Conservation (phyloP, 2,797 vertebrate genomes). For the Enteromius treurensis region DNA sequence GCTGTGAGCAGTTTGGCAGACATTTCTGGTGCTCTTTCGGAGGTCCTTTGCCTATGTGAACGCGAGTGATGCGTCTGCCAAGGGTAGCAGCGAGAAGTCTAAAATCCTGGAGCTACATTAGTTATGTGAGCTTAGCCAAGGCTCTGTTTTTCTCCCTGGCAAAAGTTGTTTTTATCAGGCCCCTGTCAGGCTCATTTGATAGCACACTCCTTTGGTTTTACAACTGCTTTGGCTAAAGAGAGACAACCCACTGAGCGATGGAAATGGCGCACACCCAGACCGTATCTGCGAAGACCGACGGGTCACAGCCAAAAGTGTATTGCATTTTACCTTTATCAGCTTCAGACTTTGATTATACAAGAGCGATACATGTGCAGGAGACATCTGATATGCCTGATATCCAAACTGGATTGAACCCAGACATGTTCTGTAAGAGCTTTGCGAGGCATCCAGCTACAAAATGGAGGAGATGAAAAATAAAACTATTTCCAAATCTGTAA, state of each 20-base stretch:
- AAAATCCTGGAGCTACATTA: constrained; percentile 48
- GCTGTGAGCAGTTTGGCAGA: constrained; percentile 50
- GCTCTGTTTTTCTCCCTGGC: constrained; percentile 50
- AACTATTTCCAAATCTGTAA: constrained; percentile 41
- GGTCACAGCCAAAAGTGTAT: constrained; percentile 42
- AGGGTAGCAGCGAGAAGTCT: constrained; percentile 47
- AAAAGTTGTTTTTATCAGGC: constrained; percentile 51
- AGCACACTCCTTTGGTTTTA: constrained; percentile 51
- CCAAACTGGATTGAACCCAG: constrained; percentile 36
- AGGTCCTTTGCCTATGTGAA: constrained; percentile 46
- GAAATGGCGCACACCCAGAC: constrained; percentile 31
- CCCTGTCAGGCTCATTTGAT: constrained; percentile 52
- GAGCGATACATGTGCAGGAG: constrained; percentile 29
- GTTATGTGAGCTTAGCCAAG: constrained; percentile 46
- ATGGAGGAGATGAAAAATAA: constrained; percentile 26
- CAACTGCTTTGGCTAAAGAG: constrained; percentile 48
- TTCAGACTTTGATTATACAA: constrained; percentile 38
- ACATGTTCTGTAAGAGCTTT: constrained; percentile 23
- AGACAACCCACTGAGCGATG: constrained; percentile 48
- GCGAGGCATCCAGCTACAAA: constrained; percentile 31
- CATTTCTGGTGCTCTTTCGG: constrained; percentile 45
- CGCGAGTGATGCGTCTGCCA: constrained; percentile 49
- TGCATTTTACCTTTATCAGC: constrained; percentile 44
- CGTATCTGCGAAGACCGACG: constrained; percentile 22
- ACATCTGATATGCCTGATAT: constrained; percentile 26